Base-by-base conservation (phyloP, 2,113 vertebrate genomes). In the Ctenomys sociabilis region DNA sequence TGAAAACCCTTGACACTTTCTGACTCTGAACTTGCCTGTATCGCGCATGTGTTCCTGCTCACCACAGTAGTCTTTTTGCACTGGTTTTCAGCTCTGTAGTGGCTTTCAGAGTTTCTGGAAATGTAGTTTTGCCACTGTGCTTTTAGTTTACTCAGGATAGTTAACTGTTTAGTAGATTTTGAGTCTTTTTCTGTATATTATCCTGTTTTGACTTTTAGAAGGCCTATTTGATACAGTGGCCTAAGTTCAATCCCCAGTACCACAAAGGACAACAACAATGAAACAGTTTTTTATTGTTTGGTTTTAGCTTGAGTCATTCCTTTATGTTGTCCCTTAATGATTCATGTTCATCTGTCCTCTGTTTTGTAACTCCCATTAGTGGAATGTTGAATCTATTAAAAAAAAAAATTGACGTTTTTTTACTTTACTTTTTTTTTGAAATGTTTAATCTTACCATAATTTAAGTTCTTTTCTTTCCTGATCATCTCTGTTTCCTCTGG, bases 261-360 rank as follows among this genome's bases (percentile, higher is more conserved):
- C 73, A 77, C 73, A 49, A 78, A 52, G 52, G n/a, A n/a, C n/a
- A n/a, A n/a, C n/a, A n/a, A 10, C 13, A 83, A 12, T 28, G 52
- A 83, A 40, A 54, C 49, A 32, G 16, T 32, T 35, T 16, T 78
- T 3, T 8, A 7, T 49, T 11, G 3, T 88, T 94, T 70, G 26
- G 11, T 83, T 96, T 85, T 30, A 40, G 35, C 88, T 70, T 49
- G 43, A 5, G 43, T 6, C 59, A n/a, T 95, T 86, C 19, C 16
- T 68, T 95, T 90, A 75, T 75, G 37, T 52, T 95, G 40, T 77
- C 72, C 26, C 84, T 85, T 72, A 63, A 43, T 93, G 72, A 88
- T 68, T 66, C 72, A 37, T 64, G 82, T 26, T 94, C 37, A 45
- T 30, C 28, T 61, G 54, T 83, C 28, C 21, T 84, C 28, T 83